These are phyloP conservation scores for Odontocolon sp. DNA, from an alignment of 2,888 invertebrate species.

Conservation along the genomic window DNA sequence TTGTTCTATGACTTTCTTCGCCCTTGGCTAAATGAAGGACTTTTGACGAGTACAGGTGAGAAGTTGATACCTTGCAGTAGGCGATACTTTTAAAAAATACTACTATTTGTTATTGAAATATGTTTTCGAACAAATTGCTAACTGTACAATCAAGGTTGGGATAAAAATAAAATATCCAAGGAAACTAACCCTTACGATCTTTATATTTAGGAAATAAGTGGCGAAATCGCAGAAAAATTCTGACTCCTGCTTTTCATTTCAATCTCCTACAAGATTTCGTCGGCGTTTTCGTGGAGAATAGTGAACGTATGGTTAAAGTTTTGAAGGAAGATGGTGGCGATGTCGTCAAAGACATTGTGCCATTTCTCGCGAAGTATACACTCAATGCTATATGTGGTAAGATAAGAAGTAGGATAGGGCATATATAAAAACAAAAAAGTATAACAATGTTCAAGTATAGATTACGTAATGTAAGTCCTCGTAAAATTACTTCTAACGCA, in stretches of 20 bases:
- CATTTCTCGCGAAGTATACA: constrained; percentile 83
- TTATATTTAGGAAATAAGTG: constrained; percentile 68
- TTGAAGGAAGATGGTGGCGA: constrained; percentile 68
- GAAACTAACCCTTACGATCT: too few relatives aligned
- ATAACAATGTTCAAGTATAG: not conserved
- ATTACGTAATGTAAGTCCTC: not conserved
- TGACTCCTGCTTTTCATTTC: constrained; percentile 85
- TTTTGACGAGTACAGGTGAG: constrained; percentile 73
- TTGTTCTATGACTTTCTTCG: constrained; percentile 75
- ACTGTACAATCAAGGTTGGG: too few relatives aligned
- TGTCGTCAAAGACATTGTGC: constrained; percentile 81
- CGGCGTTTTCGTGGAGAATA: constrained; percentile 78
- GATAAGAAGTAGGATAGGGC: not conserved
- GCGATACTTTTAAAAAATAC: too few relatives aligned
- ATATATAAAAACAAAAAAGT: not conserved
- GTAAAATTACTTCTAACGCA: not conserved
- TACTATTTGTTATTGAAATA: too few relatives aligned
- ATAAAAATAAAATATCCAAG: too few relatives aligned
- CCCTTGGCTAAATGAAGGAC: constrained; percentile 79
- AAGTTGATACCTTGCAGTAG: too few relatives aligned
- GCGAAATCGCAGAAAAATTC: constrained; percentile 83
- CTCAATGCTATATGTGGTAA: constrained; percentile 83
- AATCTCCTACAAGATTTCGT: constrained; percentile 82
- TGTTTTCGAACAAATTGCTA: too few relatives aligned
- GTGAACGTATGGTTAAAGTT: constrained; percentile 72